Evolutionary conservation across 2,888 invertebrate species (phyloP).

Genomic region (Protophormia terraenovae): DNA sequence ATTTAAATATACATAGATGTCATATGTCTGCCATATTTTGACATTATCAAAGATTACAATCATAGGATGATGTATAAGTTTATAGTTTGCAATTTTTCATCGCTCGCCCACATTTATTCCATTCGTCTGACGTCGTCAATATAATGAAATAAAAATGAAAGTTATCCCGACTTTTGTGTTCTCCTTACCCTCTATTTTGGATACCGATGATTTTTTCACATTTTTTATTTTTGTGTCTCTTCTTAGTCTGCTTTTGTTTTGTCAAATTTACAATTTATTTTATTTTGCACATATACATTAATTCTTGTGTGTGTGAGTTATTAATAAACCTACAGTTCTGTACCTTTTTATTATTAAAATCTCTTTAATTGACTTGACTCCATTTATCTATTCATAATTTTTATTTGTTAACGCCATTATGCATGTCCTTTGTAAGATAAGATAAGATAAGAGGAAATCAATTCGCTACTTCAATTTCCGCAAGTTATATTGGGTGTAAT

Average conservation of each 20-base stretch:
- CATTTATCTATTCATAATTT: too few species aligned
- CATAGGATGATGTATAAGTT: neutral
- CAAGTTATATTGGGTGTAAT: too few species aligned
- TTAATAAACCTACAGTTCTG: neutral
- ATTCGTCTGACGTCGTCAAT: neutral
- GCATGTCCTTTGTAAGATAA: too few species aligned
- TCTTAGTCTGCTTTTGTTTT: slow-evolving; percentile 23
- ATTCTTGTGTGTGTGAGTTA: neutral
- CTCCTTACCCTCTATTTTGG: neutral
- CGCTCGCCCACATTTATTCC: neutral
- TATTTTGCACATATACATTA: slow-evolving; percentile 9
- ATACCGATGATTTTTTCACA: neutral
- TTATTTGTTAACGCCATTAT: too few species aligned
- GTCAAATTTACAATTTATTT: slow-evolving; percentile 37
- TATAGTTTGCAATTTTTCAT: neutral
- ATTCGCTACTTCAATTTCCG: too few species aligned
- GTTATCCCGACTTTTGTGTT: neutral
- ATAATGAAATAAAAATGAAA: slow-evolving; percentile 36
- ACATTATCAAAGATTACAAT: neutral
- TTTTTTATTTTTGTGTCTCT: slow-evolving; percentile 1
- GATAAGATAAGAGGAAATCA: too few species aligned
- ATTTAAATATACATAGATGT: too few species aligned
- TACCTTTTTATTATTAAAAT: too few species aligned
- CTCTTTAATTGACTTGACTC: too few species aligned
- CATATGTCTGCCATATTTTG: too few species aligned